phyloP scores from a whole-genome alignment of 2,888 invertebrate species.

The Meliscaeva auricollis region DNA sequence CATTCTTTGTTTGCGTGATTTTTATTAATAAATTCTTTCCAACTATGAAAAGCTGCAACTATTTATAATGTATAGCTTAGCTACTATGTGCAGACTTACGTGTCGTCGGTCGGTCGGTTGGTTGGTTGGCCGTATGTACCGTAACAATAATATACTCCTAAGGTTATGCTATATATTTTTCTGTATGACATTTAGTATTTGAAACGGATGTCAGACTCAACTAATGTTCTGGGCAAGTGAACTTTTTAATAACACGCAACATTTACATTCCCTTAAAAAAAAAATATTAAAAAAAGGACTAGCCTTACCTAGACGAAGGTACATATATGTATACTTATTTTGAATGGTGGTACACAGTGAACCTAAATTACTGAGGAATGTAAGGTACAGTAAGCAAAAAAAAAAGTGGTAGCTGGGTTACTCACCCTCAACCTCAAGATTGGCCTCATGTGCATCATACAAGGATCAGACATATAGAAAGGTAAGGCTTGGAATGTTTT shows the following conservation, averaged over 20 bases:
- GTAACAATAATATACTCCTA: not conserved
- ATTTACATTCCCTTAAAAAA: constrained; percentile 42
- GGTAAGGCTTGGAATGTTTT: not conserved
- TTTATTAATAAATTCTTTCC: constrained; percentile 61
- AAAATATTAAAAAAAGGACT: not conserved
- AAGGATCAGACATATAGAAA: not conserved
- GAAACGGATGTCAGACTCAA: constrained; percentile 62
- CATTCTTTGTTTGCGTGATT: constrained; percentile 66
- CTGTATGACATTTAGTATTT: constrained; percentile 56
- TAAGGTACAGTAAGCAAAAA: no score
- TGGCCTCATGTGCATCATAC: not conserved
- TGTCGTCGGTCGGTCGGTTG: not conserved
- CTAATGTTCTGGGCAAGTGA: constrained; percentile 26
- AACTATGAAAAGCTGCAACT: constrained; percentile 28
- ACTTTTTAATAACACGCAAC: constrained; percentile 70
- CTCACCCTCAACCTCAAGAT: constrained; percentile 2
- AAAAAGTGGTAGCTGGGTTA: not conserved
- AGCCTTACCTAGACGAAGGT: no score
- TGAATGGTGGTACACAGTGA: no score
- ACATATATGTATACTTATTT: no score
- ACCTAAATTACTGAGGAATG: no score
- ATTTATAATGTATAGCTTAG: not conserved
- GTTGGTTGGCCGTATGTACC: not conserved
- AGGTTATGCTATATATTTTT: constrained; percentile 1
- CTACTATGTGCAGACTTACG: not conserved